Percentiles rank a stretch among this genome's conserved stretches.
These are phyloP conservation scores for rabbit (Oryctolagus cuniculus) DNA, from an alignment of 2,113 vertebrate genomes.

Conservation along the genomic window mOryCun1.1 NC_091444.1:65622501-65623000, in stretches of 20 bases:
- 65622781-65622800: neutral
- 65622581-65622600: neutral
- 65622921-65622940: neutral
- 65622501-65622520: neutral
- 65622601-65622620: neutral
- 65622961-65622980: neutral
- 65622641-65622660: neutral
- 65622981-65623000: neutral
- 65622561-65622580: neutral
- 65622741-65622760: slow-evolving; percentile 53
- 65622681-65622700: neutral
- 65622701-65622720: neutral
- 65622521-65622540: neutral
- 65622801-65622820: slow-evolving; percentile 30
- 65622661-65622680: neutral
- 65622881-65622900: neutral
- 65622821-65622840: neutral
- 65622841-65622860: neutral
- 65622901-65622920: neutral
- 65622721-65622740: neutral
- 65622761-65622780: neutral
- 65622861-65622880: neutral
- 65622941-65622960: neutral
- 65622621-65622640: neutral
- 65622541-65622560: neutral